Evolutionary conservation across 2,888 invertebrate genomes (phyloP).

Genomic region (Cryptophagus acutangulus): DNA sequence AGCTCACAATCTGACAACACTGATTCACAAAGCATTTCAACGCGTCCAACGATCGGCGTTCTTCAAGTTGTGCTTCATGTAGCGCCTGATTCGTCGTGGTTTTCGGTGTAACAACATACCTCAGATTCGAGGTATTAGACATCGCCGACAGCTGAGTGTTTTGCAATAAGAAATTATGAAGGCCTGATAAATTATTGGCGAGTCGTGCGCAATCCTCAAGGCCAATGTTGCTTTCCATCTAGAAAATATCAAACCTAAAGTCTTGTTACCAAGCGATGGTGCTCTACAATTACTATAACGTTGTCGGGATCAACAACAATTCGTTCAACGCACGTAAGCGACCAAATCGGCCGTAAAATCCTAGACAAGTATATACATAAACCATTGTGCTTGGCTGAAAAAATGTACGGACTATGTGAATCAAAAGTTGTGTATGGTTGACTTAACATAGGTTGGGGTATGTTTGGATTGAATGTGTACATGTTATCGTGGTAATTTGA

Average conservation of each 20-base stretch:
- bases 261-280: too few relatives aligned
- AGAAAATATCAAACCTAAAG: too few relatives aligned
- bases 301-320: too few relatives aligned
- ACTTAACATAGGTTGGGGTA: slow-evolving; percentile 24
- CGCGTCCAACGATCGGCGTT: slow-evolving; percentile 72
- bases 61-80: slow-evolving; percentile 57
- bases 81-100: slow-evolving; percentile 22
- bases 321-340: slow-evolving; percentile 68
- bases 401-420: slow-evolving; percentile 32
- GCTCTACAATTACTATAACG: neutral
- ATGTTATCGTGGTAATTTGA: slow-evolving; percentile 15
- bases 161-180: slow-evolving; percentile 68
- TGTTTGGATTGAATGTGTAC: slow-evolving; percentile 16
- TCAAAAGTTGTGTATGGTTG: slow-evolving; percentile 27
- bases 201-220: slow-evolving; percentile 69
- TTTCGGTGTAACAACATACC: too few relatives aligned
- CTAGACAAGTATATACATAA: slow-evolving; percentile 87
- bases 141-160: slow-evolving; percentile 53
- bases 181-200: slow-evolving; percentile 68
- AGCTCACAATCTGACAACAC: slow-evolving; percentile 78
- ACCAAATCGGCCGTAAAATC: slow-evolving; percentile 87
- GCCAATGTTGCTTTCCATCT: slow-evolving; percentile 56
- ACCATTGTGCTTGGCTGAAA: slow-evolving; percentile 87
- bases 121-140: slow-evolving; percentile 23
- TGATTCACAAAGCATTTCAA: slow-evolving; percentile 62